Evolutionary conservation across 2,888 invertebrate genomes (phyloP), one percentile per base, ranked within the genome.

Genomic region (Lydus trimaculatus): DNA sequence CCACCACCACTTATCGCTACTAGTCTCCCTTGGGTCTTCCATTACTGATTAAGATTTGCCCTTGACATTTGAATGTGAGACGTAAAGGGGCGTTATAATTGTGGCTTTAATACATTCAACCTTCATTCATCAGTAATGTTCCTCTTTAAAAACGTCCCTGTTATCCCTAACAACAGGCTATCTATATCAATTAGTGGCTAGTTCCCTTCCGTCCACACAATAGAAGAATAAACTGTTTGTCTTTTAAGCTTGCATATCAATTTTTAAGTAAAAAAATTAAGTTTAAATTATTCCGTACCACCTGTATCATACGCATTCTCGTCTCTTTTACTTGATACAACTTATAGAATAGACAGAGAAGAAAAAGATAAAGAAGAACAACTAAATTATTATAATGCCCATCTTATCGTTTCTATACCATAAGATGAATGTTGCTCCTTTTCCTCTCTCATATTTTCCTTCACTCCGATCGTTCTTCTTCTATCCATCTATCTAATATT

Each of bases 1-100:
- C 11, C 48, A 20, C n/a, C n/a, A n/a, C n/a, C n/a, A n/a, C n/a
- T n/a, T n/a, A n/a, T n/a, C n/a, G n/a, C n/a, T n/a, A n/a, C 43
- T 48, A 20, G 17, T 48, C 48, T 48, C 48, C 48, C 48, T 48
- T 48, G 48, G 20, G 48, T 48, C 20, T 48, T 48, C 48, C 48
- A 11, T 20, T 11, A 48, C 20, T 9, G 48, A 48, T 48, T 48
- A 48, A 20, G 20, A 48, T 48, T 48, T 11, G 48, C 20, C 48
- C 48, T 20, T 48, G 48, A 48, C 48, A 48, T 48, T 48, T 23
- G 20, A 48, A 23, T 48, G 23, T 48, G 20, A 17, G 43, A 48
- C 8, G 48, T 20, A 48, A 48, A 48, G 48, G 48, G 48, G 48
- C 48, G 48, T 48, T 48, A 48, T 48, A 48, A 48, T 48, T 8